Evolutionary conservation across 2,888 invertebrate genomes (phyloP).

Genomic region (Galeopsomyia nigrocyanea): DNA sequence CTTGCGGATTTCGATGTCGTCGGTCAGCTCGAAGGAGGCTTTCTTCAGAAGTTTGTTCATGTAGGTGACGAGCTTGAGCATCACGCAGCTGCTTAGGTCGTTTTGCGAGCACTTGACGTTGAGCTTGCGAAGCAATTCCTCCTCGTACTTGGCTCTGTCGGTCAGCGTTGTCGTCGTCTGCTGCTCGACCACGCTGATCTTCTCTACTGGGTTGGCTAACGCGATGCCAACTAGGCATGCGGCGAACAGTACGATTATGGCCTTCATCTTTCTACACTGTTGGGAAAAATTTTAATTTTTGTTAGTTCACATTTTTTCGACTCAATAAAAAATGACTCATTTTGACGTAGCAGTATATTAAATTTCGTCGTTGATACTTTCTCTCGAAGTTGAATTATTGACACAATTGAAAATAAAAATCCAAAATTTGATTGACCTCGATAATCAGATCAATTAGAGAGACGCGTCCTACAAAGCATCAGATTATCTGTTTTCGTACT

Average conservation of each 20-base stretch:
- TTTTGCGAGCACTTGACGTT: constrained; percentile 83
- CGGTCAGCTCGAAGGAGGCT: constrained; percentile 82
- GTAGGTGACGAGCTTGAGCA: constrained; percentile 85
- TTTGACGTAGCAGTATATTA: not conserved
- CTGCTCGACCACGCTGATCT: constrained; percentile 63
- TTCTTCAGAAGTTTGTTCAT: constrained; percentile 86
- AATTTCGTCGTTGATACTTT: not conserved
- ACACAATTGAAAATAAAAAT: no score
- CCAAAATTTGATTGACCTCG: no score
- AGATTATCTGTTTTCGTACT: constrained; percentile 24
- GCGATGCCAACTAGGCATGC: constrained; percentile 55
- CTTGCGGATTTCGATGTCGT: constrained; percentile 82
- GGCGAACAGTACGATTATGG: constrained; percentile 52
- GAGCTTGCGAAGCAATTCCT: constrained; percentile 80
- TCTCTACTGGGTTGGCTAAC: constrained; percentile 63
- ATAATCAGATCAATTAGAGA: no score
- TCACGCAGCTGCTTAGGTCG: constrained; percentile 86
- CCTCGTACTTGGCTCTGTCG: constrained; percentile 73
- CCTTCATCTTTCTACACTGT: constrained; percentile 56
- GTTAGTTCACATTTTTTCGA: not conserved
- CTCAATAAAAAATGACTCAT: no score
- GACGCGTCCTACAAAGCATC: not conserved
- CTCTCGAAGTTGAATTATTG: no score
- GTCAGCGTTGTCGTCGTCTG: constrained; percentile 61
- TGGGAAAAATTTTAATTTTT: not conserved